phyloP scores from a whole-genome alignment of 2,888 invertebrate species.

The Hyposoter dolosus region DNA sequence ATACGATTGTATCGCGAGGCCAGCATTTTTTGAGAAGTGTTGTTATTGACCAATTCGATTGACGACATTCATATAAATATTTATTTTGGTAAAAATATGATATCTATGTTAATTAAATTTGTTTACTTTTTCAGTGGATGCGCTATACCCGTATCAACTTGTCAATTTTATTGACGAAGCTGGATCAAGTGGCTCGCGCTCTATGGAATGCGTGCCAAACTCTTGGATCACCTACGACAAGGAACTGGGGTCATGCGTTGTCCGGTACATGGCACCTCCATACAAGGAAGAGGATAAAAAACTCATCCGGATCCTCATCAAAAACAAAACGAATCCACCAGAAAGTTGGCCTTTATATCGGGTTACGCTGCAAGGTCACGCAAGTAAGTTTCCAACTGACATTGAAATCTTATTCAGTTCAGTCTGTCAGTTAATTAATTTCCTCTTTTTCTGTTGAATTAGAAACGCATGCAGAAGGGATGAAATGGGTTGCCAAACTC shows the following conservation, averaged over 20 bases:
- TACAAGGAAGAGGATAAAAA: constrained; percentile 5
- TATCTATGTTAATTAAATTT: no score
- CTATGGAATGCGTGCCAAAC: no score
- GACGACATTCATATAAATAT: no score
- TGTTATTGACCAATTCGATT: no score
- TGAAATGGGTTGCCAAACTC: constrained; percentile 16
- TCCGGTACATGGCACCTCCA: no score
- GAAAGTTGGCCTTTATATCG: constrained; percentile 19
- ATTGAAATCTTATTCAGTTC: constrained; percentile 3
- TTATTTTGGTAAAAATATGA: no score
- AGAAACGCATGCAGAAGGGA: constrained; percentile 23
- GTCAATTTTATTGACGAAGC: constrained; percentile 2
- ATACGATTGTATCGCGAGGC: no score
- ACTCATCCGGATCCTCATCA: constrained; percentile 23
- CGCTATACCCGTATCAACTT: background rate
- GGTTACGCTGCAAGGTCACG: constrained; percentile 22
- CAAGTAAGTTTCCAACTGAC: constrained; percentile 15
- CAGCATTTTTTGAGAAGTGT: no score
- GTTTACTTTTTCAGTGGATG: no score
- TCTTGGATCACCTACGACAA: no score
- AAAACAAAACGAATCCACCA: constrained; percentile 5
- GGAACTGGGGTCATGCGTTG: no score
- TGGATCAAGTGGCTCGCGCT: background rate
- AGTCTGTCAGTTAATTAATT: constrained; percentile 9
- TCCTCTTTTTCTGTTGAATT: constrained; percentile 1